These are phyloP conservation scores for Polyodon spathula DNA, from an alignment of 2,113 vertebrate genomes.

Conservation along the genomic window DNA sequence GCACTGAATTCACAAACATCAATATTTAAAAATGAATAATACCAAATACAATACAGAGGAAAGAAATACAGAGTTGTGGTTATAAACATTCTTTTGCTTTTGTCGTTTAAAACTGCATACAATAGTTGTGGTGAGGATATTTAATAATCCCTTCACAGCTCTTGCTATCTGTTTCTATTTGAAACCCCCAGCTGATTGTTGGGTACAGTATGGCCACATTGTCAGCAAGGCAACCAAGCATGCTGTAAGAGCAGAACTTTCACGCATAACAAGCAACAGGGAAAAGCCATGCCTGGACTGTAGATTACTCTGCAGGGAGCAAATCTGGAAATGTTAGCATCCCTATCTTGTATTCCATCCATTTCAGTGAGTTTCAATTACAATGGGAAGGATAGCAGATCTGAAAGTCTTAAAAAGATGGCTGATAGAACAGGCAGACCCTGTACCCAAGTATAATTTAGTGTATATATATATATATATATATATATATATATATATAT, in stretches of 20 bases:
- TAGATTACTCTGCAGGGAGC: conserved; percentile 37
- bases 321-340: conserved; percentile 31
- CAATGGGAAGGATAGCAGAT: no score
- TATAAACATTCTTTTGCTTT: conserved; percentile 22
- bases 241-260: conserved; percentile 34
- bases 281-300: conserved; percentile 26
- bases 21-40: no score
- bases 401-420: no score
- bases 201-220: conserved; percentile 36
- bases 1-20: no score
- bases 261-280: conserved; percentile 32
- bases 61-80: not conserved
- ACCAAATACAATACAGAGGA: conserved; percentile 4
- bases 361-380: no score
- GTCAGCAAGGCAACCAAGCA: conserved; percentile 43
- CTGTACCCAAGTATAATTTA: no score
- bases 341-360: no score
- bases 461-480: no score
- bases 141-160: conserved; percentile 29
- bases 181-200: conserved; percentile 43
- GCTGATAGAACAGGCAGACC: no score
- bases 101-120: conserved; percentile 34
- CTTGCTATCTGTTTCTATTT: conserved; percentile 51
- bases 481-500: no score
- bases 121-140: conserved; percentile 23